Conservation (phyloP, 2,113 vertebrate genomes). For the Himantopus leucocephalus region DNA sequence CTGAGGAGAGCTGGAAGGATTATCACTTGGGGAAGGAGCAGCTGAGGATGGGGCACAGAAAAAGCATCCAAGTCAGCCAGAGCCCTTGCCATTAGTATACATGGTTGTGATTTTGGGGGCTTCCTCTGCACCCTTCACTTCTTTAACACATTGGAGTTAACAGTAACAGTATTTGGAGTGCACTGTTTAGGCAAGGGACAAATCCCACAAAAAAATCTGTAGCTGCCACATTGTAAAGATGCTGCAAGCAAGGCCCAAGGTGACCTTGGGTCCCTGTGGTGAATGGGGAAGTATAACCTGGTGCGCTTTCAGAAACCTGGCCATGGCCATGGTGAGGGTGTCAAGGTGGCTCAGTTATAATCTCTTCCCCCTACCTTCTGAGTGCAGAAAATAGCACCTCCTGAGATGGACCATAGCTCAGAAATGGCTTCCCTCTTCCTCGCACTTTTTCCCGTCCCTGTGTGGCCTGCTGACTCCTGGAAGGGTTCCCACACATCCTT, state of each 20-base stretch:
- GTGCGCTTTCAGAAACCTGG: neutral
- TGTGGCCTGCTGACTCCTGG: neutral
- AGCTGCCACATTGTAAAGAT: neutral
- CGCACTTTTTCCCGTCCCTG: neutral
- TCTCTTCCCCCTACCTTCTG: neutral
- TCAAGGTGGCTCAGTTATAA: neutral
- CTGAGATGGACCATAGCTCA: neutral
- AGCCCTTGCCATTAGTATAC: neutral
- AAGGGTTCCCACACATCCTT: neutral
- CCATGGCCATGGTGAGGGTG: neutral
- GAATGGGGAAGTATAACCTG: accelerated
- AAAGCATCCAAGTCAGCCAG: neutral
- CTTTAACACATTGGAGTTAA: neutral
- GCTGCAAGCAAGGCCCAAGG: neutral
- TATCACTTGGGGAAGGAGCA: neutral
- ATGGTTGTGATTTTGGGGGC: neutral
- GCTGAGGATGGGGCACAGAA: neutral
- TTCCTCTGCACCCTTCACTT: neutral
- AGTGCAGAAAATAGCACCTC: neutral
- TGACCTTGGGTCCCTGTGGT: accelerated
- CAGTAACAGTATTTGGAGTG: neutral
- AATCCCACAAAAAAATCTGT: neutral
- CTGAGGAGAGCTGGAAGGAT: neutral
- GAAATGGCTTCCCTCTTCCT: neutral
- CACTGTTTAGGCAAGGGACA: neutral